Conservation (phyloP, 2,113 vertebrate species). For the Rhinichthys klamathensis region DNA sequence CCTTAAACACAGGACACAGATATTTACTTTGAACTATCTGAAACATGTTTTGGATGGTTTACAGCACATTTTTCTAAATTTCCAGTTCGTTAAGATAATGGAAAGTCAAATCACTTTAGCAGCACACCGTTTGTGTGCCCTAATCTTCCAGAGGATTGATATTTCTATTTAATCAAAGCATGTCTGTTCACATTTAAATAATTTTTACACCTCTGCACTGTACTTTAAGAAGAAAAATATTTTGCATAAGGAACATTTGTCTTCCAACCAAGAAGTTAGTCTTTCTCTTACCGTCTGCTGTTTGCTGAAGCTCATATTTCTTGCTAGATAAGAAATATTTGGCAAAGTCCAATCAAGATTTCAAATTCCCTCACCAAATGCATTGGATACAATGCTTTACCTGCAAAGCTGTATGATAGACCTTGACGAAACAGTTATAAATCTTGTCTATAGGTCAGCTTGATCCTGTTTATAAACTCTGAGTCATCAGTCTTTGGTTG, state of each 20-base stretch:
- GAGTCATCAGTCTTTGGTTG: neutral
- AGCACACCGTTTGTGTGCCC: neutral
- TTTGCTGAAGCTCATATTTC: conserved; percentile 15
- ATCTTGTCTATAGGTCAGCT: conserved; percentile 10
- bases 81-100: neutral
- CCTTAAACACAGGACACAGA: neutral
- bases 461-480: neutral
- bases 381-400: neutral
- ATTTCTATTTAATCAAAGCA: neutral
- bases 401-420: neutral
- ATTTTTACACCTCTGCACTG: neutral
- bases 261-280: neutral
- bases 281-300: conserved; percentile 8
- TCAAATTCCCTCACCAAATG: neutral
- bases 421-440: neutral
- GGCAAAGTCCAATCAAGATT: conserved; percentile 1
- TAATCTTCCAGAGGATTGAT: neutral
- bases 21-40: neutral
- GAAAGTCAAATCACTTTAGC: neutral
- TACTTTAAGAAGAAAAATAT: neutral
- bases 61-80: neutral
- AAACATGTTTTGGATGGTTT: neutral
- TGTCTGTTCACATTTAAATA: neutral
- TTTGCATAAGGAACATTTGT: neutral
- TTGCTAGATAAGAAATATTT: conserved; percentile 4